These are phyloP conservation scores for Falco punctatus DNA, from an alignment of 2,113 vertebrate species.

Conservation along the genomic window DNA sequence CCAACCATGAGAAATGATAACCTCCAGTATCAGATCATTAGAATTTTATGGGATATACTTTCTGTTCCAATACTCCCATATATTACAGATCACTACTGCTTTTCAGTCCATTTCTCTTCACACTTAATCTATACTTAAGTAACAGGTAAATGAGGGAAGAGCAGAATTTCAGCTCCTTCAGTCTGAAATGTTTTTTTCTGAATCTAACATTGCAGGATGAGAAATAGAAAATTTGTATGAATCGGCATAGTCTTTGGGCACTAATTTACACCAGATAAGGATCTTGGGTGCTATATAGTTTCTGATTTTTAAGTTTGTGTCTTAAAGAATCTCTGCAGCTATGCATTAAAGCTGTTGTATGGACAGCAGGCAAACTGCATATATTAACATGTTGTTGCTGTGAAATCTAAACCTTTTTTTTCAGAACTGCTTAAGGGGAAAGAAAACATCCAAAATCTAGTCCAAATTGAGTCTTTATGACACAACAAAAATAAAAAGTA, in stretches of 20 bases:
- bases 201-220: neutral
- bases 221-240: neutral
- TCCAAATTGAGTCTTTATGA: slow-evolving; percentile 38
- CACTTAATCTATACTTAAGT: neutral
- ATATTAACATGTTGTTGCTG: slow-evolving; percentile 16
- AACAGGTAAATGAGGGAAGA: neutral
- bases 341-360: neutral
- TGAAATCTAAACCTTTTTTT: slow-evolving; percentile 22
- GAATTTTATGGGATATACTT: neutral
- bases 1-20: neutral
- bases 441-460: slow-evolving; percentile 23
- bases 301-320: neutral
- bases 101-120: neutral
- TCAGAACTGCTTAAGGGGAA: neutral
- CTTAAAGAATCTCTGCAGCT: neutral
- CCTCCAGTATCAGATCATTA: neutral
- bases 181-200: neutral
- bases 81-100: neutral
- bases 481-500: slow-evolving; percentile 29
- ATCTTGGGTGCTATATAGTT: neutral
- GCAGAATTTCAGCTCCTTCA: neutral
- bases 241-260: neutral
- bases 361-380: slow-evolving; percentile 46
- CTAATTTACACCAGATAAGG: neutral
- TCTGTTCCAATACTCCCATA: neutral